These are phyloP conservation scores for Pantherophis alleghaniensis DNA, from an alignment of 2,797 vertebrate genomes.

Conservation along the genomic window DNA sequence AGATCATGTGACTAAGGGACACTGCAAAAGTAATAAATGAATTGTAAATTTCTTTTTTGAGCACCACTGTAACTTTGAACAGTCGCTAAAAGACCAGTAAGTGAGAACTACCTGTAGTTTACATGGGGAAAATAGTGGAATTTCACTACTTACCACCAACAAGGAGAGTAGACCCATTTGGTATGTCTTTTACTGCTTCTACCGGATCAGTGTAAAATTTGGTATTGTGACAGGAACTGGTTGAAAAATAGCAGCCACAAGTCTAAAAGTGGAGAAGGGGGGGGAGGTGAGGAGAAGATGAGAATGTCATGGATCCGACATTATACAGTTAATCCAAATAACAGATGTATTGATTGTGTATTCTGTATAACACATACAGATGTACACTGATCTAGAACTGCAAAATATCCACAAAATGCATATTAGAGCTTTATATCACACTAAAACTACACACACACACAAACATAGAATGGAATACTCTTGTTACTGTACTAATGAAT, in stretches of 20 bases:
- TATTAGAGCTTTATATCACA: not conserved
- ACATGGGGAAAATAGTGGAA: not conserved
- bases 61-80: not conserved
- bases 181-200: conserved; percentile 92
- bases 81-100: not conserved
- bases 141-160: conserved; percentile 86
- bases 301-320: not conserved
- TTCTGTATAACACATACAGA: not conserved
- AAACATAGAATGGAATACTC: not conserved
- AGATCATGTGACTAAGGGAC: not conserved
- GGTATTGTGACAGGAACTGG: conserved; percentile 73
- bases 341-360: not conserved
- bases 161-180: conserved; percentile 85
- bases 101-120: not conserved
- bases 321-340: not conserved
- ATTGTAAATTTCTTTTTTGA: not conserved
- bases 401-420: not conserved
- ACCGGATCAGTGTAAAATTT: conserved; percentile 84
- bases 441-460: not conserved
- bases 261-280: conserved; percentile 65
- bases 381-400: not conserved
- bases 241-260: conserved; percentile 83
- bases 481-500: not conserved
- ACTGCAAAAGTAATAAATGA: not conserved
- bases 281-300: not conserved